These are phyloP conservation scores for Rhynchomys soricoides DNA, from an alignment of 2,113 vertebrate species.

Conservation along the genomic window DNA sequence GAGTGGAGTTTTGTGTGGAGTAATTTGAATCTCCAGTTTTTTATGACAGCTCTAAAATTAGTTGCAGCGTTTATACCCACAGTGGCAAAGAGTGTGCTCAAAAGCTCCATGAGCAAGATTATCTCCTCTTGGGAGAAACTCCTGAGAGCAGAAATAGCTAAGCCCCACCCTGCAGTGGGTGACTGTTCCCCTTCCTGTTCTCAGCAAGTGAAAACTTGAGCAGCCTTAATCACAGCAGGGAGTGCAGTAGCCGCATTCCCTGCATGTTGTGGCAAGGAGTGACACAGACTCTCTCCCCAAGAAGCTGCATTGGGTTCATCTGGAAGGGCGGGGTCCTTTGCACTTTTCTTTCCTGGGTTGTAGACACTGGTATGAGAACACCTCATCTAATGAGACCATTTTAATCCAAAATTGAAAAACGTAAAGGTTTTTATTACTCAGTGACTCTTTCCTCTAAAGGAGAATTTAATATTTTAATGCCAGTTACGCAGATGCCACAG, in stretches of 20 bases:
- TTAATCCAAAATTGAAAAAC: slow-evolving; percentile 46
- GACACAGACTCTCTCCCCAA: neutral
- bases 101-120: slow-evolving; percentile 1
- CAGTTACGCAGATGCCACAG: neutral
- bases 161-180: slow-evolving; percentile 77
- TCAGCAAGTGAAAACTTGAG: slow-evolving; percentile 82
- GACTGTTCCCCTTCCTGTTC: slow-evolving; percentile 68
- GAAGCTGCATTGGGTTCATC: neutral
- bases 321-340: neutral
- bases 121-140: slow-evolving; percentile 69
- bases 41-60: slow-evolving; percentile 37
- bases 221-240: neutral
- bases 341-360: neutral
- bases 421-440: neutral
- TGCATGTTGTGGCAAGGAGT: neutral
- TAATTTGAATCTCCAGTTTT: slow-evolving; percentile 24
- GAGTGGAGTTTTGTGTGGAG: neutral
- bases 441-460: neutral
- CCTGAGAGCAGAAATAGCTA: slow-evolving; percentile 77
- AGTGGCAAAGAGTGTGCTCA: neutral
- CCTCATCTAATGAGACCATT: neutral
- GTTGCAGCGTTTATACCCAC: neutral
- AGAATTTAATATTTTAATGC: neutral
- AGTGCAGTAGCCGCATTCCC: neutral
- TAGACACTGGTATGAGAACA: neutral